Base-by-base conservation (phyloP, 2,113 vertebrate species). In the Philantomba maxwellii region DNA sequence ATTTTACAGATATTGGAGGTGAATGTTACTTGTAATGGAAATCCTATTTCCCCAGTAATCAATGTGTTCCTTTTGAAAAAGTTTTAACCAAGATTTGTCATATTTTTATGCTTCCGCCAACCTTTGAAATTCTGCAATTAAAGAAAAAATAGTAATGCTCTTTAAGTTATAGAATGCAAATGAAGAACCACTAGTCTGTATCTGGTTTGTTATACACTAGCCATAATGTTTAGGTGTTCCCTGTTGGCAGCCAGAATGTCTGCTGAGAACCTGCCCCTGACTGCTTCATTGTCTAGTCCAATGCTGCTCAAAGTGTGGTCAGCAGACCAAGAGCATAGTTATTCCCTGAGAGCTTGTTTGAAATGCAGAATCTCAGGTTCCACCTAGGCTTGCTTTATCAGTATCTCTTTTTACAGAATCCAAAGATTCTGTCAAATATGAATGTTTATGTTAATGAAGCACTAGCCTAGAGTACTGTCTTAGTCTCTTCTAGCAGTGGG, bases 1-100 rank as follows among this genome's bases (percentile, higher is more conserved):
- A 83, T 87, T 97, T 64, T 96, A 39, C 51, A 87, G 55, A 95
- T 95, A 95, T 43, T 85, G 55, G 45, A 95, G 62, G 49, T 75
- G 51, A 51, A 51, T 73, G 28, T 94, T 96, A 89, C 30, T 36
- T 90, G 7, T 88, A 57, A 47, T 23, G 9, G 82, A 64, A 91
- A 49, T 92, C 16, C 21, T 77, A 0, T 93, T 94, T 93, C 16
- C n/a, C 87, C 17, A 30, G 10, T 81, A 19, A 60, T 85, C 77
- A 84, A 7, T 89, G 10, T 60, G 4, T 75, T 96, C 15, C 28
- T 86, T 97, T 95, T 83, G 51, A 81, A 95, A 96, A 89, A 83
- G 33, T 73, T 70, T 91, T 94, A 57, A 55, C 15, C 30, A 95
- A 89, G 55, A 88, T 93, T 85, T 95, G 33, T 94, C 26, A 30